Conservation (phyloP, 2,113 vertebrate genomes). For the Proteles cristata region DNA sequence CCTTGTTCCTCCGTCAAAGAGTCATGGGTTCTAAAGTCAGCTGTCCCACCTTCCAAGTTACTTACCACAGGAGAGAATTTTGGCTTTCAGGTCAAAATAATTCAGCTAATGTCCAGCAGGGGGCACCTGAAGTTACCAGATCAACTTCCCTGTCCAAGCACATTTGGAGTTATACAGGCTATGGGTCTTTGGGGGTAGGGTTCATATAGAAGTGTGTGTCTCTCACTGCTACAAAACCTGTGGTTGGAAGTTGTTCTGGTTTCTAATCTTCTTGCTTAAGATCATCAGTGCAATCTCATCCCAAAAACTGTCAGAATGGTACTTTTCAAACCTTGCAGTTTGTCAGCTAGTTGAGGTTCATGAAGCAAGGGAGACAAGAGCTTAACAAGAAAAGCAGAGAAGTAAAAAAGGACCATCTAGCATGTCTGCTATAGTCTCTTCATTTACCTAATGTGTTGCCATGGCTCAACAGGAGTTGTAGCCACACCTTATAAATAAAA, state of each 20-base stretch:
- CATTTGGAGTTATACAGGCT: neutral
- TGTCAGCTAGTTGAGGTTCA: neutral
- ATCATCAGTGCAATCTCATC: neutral
- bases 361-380: neutral
- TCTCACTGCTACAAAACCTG: neutral
- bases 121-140: neutral
- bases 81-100: slow-evolving; percentile 2
- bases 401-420: neutral
- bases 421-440: neutral
- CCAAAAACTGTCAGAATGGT: neutral
- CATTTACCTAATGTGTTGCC: neutral
- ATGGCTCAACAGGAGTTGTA: neutral
- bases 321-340: neutral
- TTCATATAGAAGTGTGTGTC: neutral
- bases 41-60: neutral
- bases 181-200: neutral
- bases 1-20: too few species aligned
- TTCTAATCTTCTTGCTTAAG: neutral
- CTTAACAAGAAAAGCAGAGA: neutral
- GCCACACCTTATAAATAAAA: neutral
- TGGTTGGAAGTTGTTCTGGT: neutral
- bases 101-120: neutral
- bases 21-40: neutral
- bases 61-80: neutral
- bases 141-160: neutral